Percentiles rank a stretch among this genome's conserved stretches.
These are phyloP conservation scores for Tragelaphus scriptus DNA, from an alignment of 2,113 vertebrate species.

Conservation along the genomic window DNA sequence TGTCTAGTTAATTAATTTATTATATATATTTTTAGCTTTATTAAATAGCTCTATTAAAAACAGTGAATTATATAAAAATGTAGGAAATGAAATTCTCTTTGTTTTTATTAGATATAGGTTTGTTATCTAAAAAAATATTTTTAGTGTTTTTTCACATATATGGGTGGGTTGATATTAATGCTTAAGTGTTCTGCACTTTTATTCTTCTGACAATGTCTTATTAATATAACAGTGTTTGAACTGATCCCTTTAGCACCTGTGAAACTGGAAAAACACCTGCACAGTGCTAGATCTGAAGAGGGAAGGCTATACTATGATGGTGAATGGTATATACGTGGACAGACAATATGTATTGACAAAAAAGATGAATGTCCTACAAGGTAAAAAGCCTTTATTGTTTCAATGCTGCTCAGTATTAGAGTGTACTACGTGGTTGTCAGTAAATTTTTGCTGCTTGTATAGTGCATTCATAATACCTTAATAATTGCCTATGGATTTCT, in stretches of 20 bases:
- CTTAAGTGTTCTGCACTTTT: neutral
- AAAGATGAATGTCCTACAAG: constrained; percentile 96
- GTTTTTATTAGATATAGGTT: constrained; percentile 24
- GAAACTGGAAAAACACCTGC: constrained; percentile 92
- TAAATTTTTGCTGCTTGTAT: neutral
- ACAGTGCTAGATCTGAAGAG: constrained; percentile 92
- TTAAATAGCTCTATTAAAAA: neutral
- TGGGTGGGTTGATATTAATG: constrained; percentile 12
- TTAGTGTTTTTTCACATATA: neutral
- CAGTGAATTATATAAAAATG: neutral
- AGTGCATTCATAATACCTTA: neutral
- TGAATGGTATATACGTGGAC: constrained; percentile 95
- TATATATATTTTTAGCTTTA: neutral
- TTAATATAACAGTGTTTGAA: constrained; percentile 64
- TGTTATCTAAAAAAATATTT: constrained; percentile 4
- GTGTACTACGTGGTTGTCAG: neutral
- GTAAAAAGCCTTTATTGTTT: constrained; percentile 73
- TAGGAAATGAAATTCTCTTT: neutral
- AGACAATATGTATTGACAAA: constrained; percentile 94
- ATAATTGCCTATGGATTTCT: neutral
- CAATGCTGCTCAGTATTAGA: neutral
- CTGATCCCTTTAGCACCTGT: constrained; percentile 82
- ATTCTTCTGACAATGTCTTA: constrained; percentile 57
- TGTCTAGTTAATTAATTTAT: neutral
- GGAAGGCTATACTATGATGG: constrained; percentile 94